Base-by-base conservation (phyloP, 2,797 vertebrate species). In the Manis javanica region DNA sequence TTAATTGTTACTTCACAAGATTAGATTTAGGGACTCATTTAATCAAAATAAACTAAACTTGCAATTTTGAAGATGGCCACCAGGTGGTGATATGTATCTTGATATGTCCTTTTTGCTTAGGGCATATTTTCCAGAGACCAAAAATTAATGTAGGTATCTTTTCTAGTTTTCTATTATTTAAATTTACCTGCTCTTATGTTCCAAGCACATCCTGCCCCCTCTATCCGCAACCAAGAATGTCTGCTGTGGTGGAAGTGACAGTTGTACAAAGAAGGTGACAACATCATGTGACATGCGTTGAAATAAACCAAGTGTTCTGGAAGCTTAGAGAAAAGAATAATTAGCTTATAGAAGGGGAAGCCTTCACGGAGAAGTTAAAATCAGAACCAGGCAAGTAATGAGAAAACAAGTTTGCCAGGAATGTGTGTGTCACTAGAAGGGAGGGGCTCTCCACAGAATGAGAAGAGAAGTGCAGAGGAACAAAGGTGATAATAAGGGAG, bases 31-130 rank as follows among this genome's bases (percentile, higher is more conserved):
- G 26, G n/a, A 31, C 63, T 93, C 39, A 13, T 13, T 61, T 31
- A 61, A 53, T 51, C 5, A 46, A 75, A 77, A 34, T 61, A 59
- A 92, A 90, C 95, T 97, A 94, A 96, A 87, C 96, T 94, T 97
- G 96, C 94, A 97, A 98, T 97, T 97, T 78, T 96, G 18, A 87
- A 87, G 53, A 63, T 69, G 55, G 39, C 57, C 96, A 96, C 96
- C 77, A 94, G 96, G 97, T 95, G 96, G 94, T 96, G 55, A 91
- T 94, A 59, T 79, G 34, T 86, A 16, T 59, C 74, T 96, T 69
- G 55, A 39, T 83, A 75, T 59, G 26, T 0, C 9, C 39, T 14
- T 77, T 78, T 55, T 42, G 24, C 39, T 71, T 15, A 18, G 34
- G 3, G 14, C 2, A 0, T 81, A 12, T 59, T 46, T 90, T 51